Percentiles rank a stretch among this genome's conserved stretches.
These are phyloP conservation scores for Caenorhabditis briggsae DNA, from an alignment of 1,140 invertebrate species.

Conservation along the genomic window DNA sequence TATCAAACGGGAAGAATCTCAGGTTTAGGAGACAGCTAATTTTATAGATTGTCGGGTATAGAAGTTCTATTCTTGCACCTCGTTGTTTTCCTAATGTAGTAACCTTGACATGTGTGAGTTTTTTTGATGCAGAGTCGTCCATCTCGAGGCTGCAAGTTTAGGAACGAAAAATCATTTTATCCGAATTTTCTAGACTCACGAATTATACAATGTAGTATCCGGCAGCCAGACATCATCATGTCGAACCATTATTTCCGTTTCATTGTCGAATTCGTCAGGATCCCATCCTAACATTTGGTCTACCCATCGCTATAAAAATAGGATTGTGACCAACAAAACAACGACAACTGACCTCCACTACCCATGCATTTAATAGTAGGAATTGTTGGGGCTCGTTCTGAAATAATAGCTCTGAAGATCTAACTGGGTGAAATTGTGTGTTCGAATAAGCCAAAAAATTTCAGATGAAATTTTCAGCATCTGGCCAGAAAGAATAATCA, in stretches of 20 bases:
- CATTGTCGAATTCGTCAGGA: constrained; percentile 69
- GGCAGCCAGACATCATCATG: constrained; percentile 72
- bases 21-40: constrained; percentile 73
- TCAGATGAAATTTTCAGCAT: too few relatives aligned
- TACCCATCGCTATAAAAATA: constrained; percentile 72
- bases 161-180: not conserved
- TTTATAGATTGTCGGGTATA: constrained; percentile 76
- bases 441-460: not conserved
- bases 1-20: constrained; percentile 71
- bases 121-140: constrained; percentile 71
- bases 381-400: constrained; percentile 76
- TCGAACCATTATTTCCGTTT: constrained; percentile 73
- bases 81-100: constrained; percentile 62
- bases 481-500: too few relatives aligned
- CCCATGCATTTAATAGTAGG: constrained; percentile 75
- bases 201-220: constrained; percentile 73
- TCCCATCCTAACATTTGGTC: constrained; percentile 74
- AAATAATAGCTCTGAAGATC: constrained; percentile 52
- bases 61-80: constrained; percentile 68
- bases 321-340: constrained; percentile 24
- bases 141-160: constrained; percentile 67
- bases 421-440: not conserved
- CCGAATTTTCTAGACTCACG: constrained; percentile 60
- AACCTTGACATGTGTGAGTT: constrained; percentile 70
- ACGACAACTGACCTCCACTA: constrained; percentile 69